Percentiles rank a stretch among this genome's conserved stretches.
Evolutionary conservation across 1,140 invertebrate genomes (phyloP).

Genomic region (Drosophila parabipectinata): DNA sequence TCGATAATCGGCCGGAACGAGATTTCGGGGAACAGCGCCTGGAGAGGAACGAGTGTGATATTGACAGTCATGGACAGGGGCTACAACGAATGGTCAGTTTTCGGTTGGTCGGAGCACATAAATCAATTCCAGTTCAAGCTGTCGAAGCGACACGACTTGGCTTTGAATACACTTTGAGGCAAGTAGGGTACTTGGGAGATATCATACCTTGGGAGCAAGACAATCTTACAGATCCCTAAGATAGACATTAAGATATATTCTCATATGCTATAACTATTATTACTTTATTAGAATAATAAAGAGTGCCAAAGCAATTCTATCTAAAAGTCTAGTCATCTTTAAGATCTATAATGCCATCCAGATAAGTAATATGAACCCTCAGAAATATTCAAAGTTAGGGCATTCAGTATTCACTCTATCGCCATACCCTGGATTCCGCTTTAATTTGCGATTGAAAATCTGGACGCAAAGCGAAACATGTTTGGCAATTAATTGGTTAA

Average conservation of each 20-base stretch:
- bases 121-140: slow-evolving; percentile 74
- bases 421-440: slow-evolving; percentile 47
- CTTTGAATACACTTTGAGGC: slow-evolving; percentile 1
- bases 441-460: slow-evolving; percentile 77
- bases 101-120: slow-evolving; percentile 52
- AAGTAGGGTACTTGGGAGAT: not conserved
- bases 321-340: too few species aligned
- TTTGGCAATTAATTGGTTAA: slow-evolving; percentile 81
- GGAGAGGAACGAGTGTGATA: not conserved
- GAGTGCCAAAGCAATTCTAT: too few species aligned
- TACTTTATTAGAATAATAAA: too few species aligned
- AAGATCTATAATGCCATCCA: too few species aligned
- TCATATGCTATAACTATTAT: too few species aligned
- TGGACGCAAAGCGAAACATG: slow-evolving; percentile 68
- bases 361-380: too few species aligned
- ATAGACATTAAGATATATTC: not conserved
- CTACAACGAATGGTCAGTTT: slow-evolving; percentile 46
- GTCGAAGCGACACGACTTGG: slow-evolving; percentile 16
- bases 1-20: slow-evolving; percentile 58
- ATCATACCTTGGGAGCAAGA: not conserved
- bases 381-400: slow-evolving; percentile 6
- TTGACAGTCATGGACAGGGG: slow-evolving; percentile 29
- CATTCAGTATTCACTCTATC: slow-evolving; percentile 8
- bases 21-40: not conserved
- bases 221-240: not conserved